Conservation (phyloP, 1,140 invertebrate species). For the Nephotettix cincticeps region DNA sequence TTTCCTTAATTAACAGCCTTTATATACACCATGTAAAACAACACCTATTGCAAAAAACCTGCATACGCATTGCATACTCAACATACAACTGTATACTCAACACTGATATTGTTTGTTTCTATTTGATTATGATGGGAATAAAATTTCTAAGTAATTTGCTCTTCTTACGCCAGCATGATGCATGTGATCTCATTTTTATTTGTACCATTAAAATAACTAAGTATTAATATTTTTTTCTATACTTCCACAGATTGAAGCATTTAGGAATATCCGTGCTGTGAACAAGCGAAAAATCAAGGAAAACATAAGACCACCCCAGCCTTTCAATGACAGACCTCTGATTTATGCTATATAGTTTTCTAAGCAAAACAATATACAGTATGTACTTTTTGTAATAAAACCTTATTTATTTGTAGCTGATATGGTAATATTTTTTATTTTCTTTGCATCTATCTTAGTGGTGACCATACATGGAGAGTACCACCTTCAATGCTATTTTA, state of each 20-base stretch:
- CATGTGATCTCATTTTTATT: no score
- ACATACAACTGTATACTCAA: no score
- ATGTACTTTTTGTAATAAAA: neutral
- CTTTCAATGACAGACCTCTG: neutral
- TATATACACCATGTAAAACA: no score
- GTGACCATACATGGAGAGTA: neutral
- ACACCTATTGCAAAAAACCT: no score
- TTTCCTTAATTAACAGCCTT: no score
- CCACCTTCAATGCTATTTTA: neutral
- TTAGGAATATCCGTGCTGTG: neutral
- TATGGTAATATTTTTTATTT: neutral
- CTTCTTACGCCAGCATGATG: no score
- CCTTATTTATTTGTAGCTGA: neutral
- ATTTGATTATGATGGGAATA: no score
- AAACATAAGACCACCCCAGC: neutral
- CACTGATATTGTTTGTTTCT: no score
- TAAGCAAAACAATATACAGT: neutral
- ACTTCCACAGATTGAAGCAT: constrained; percentile 5
- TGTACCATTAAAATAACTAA: no score
- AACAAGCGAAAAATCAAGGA: neutral
- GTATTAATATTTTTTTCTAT: no score
- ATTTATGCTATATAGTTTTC: neutral
- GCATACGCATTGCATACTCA: no score
- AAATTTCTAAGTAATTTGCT: no score
- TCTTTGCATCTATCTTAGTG: neutral